Evolutionary conservation across 2,113 vertebrate genomes (phyloP), one percentile per base, ranked within the genome.

Genomic region (Rhizomys pruinosus): DNA sequence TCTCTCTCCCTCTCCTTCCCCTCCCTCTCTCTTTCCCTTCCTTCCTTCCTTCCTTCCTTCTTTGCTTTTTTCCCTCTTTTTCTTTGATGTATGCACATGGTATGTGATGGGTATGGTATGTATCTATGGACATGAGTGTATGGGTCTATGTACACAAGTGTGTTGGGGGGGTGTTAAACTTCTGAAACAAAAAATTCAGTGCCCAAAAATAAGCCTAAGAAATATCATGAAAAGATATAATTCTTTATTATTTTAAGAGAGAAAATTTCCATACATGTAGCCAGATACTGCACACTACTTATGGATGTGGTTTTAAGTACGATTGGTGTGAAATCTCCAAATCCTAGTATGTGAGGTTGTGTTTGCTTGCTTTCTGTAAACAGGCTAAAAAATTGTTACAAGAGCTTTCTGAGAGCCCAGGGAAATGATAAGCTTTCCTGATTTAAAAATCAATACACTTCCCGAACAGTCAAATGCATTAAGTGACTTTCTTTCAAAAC

Each of bases 401-500:
- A 82, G 61, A 29, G 81, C 66, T 95, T 96, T 84, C 71, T 15
- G 42, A 68, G n/a, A 84, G 34, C 59, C 22, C 32, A 74, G 71
- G 73, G n/a, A 84, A 79, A 71, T 85, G 91, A 97, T 47, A 69
- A 27, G 11, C 10, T 59, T 94, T 97, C 76, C 93, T 93, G 32
- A 95, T 52, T 96, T 96, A 96, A 97, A 97, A 97, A 94, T 92
- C 73, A 96, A 84, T 88, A 76, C 1, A 59, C 5, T 34, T 86
- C 88, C 29, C 63, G 0, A 93, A 82, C 29, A 92, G 61, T 85
- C 84, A 63, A 77, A 95, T 44, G 81, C 8, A 90, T 12, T 84
- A 89, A 96, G 23, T 77, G 92, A 88, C 55, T 87, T 85, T 16
- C n/a, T 98, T 96, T 91, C 96, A 97, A 97, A 82, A 64, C 7